Evolutionary conservation across 37 sponge, comb jelly and placozoan species (phyloP).

Genomic region (Agelas oroides): DNA sequence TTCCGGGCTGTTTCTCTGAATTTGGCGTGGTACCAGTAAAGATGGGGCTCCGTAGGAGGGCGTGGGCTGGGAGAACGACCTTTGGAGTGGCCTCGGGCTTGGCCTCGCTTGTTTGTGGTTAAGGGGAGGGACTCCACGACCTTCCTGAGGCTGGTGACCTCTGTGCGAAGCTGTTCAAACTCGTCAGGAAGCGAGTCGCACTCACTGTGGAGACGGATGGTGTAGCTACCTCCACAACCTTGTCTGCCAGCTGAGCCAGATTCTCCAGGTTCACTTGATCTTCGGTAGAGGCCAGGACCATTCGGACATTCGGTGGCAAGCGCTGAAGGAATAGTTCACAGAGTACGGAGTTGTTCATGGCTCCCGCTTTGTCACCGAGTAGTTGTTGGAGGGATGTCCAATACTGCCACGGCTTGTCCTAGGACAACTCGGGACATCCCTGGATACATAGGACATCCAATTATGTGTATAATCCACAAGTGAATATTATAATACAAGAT

Average conservation of each 20-base stretch:
- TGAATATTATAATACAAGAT: no score
- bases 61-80: neutral
- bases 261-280: slow-evolving; percentile 17
- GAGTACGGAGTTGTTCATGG: slow-evolving; percentile 20
- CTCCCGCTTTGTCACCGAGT: slow-evolving; percentile 33
- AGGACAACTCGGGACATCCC: no score
- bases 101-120: neutral
- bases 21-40: slow-evolving; percentile 65
- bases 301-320: slow-evolving; percentile 45
- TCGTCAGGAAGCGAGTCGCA: neutral
- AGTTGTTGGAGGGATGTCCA: no score
- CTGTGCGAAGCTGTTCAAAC: slow-evolving; percentile 25
- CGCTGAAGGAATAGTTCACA: slow-evolving; percentile 58
- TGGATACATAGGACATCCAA: no score
- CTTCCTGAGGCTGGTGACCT: slow-evolving; percentile 4
- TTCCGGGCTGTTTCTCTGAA: slow-evolving; percentile 61
- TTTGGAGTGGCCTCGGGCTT: neutral
- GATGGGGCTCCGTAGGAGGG: neutral
- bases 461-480: no score
- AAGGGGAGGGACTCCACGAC: neutral
- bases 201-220: slow-evolving; percentile 32
- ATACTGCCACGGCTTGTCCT: slow-evolving; percentile 34
- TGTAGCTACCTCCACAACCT: slow-evolving; percentile 53
- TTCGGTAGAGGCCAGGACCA: slow-evolving; percentile 62
- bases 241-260: slow-evolving; percentile 59